Evolutionary conservation across 2,113 vertebrate genomes (phyloP).

Genomic region (Poicephalus meyeri): DNA sequence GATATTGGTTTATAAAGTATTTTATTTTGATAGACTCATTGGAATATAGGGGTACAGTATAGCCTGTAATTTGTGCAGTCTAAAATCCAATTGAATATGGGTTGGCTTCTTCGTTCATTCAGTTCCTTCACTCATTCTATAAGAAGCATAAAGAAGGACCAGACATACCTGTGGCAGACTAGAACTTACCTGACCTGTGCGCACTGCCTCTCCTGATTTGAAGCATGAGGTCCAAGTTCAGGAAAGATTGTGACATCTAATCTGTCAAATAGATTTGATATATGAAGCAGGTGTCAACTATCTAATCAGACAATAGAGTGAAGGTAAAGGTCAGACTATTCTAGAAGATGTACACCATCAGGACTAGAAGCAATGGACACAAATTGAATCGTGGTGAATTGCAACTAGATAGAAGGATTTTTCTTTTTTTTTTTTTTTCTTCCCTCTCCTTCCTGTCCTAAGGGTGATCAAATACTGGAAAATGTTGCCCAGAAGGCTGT

Average conservation of each 20-base stretch:
- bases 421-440: not conserved
- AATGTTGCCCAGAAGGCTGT: not conserved
- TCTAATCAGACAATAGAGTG: not conserved
- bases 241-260: not conserved
- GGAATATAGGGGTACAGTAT: not conserved
- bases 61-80: not conserved
- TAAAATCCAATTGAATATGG: not conserved
- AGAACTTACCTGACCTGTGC: not conserved
- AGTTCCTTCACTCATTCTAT: not conserved
- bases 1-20: not conserved
- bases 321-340: not conserved
- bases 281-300: not conserved
- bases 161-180: not conserved
- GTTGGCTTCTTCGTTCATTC: not conserved
- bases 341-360: not conserved
- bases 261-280: not conserved
- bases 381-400: not conserved
- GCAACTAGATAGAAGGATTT: not conserved
- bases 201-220: not conserved
- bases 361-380: not conserved
- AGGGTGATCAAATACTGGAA: not conserved
- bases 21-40: not conserved
- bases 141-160: not conserved
- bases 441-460: not conserved
- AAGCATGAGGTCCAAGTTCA: not conserved